A percentile compares a stretch with the other conserved stretches of the same genome.
phyloP scores from a whole-genome alignment of 2,797 vertebrate genomes.

The Cynopterus sphinx region DNA sequence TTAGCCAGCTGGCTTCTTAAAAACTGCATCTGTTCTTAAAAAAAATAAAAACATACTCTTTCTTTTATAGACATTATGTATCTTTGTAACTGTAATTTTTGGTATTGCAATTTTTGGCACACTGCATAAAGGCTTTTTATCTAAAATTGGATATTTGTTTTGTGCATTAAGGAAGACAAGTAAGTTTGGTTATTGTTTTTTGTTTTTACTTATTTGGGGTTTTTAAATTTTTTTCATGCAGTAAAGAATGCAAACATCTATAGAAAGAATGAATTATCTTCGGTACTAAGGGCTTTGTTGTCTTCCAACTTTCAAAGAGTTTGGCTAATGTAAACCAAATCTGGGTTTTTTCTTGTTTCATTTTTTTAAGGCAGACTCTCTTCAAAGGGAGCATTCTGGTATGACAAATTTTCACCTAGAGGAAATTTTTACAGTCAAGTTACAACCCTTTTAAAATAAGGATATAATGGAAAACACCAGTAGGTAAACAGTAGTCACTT shows the following conservation, averaged over 20 bases:
- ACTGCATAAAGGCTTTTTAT: background rate
- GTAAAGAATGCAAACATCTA: constrained; percentile 11
- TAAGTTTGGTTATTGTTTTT: background rate
- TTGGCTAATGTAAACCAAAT: constrained; percentile 40
- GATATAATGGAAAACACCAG: constrained; percentile 41
- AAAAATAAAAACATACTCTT: background rate
- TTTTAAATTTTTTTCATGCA: background rate
- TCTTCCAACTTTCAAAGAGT: constrained; percentile 42
- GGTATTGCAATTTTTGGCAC: background rate
- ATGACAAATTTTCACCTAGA: constrained; percentile 25
- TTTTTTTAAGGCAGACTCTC: background rate
- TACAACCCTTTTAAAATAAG: constrained; percentile 36
- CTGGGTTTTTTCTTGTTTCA: background rate
- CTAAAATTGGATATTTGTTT: constrained; percentile 33
- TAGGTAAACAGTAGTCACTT: background rate
- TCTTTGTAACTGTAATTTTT: background rate
- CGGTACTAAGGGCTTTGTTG: background rate
- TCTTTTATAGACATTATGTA: background rate
- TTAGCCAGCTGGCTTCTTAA: constrained; percentile 32
- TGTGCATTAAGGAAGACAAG: constrained; percentile 59
- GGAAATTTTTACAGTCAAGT: constrained; percentile 42
- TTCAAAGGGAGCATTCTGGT: background rate
- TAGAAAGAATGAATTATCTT: constrained; percentile 47
- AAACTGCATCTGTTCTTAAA: constrained; percentile 21
- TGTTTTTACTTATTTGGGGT: background rate